A percentile compares a stretch with the other conserved stretches of the same genome.
Conservation (phyloP, 64 coral and sea anemone species). For the Stichodactyla mertensii region DNA sequence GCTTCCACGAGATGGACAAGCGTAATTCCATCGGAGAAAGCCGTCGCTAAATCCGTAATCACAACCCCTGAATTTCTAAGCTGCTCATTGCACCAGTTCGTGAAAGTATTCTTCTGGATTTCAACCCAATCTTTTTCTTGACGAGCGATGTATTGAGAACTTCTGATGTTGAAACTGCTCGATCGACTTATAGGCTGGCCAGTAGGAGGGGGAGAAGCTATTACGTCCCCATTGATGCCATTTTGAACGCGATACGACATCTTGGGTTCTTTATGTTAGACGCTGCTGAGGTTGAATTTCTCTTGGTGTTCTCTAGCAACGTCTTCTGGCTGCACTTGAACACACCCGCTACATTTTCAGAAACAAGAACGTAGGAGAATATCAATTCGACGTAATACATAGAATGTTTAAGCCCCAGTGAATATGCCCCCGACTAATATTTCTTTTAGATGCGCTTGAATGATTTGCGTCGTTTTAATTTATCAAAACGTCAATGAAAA, state of each 20-base stretch:
- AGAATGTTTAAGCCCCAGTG: background rate
- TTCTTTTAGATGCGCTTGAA: background rate
- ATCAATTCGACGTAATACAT: background rate
- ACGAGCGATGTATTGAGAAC: slow-evolving; percentile 65
- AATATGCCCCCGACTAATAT: background rate
- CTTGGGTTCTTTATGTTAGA: background rate
- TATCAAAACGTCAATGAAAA: background rate
- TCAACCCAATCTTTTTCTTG: slow-evolving; percentile 93
- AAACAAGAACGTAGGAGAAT: background rate
- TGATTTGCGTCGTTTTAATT: background rate
- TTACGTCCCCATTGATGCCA: background rate
- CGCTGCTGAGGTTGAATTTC: background rate
- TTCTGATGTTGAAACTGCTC: slow-evolving; percentile 43
- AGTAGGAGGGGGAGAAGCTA: background rate
- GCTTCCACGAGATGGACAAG: slow-evolving; percentile 86
- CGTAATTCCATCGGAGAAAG: slow-evolving; percentile 74
- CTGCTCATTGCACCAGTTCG: slow-evolving; percentile 89
- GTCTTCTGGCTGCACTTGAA: background rate
- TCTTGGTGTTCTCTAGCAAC: background rate
- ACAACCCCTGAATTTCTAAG: slow-evolving; percentile 57
- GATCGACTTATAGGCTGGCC: background rate
- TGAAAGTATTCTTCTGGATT: slow-evolving; percentile 88
- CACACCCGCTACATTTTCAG: slow-evolving; percentile 8
- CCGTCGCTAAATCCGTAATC: slow-evolving; percentile 50
- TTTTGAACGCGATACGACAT: background rate